Base-by-base conservation (phyloP, 2,797 vertebrate species). In the Sebastiscus tertius region DNA sequence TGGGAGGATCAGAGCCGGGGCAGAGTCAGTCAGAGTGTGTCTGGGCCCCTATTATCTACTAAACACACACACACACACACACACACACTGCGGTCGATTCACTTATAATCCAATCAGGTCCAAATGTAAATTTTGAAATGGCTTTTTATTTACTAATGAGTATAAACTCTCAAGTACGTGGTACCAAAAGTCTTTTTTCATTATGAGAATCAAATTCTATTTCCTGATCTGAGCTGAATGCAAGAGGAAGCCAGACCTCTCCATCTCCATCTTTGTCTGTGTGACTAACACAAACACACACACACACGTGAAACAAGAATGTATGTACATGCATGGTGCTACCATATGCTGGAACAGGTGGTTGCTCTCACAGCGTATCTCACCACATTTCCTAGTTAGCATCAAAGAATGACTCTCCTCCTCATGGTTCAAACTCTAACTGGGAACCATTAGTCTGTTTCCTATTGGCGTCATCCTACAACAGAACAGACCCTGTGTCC, bases 321-420 rank as follows among this genome's bases (percentile, higher is more conserved):
- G 12, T 27, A 58, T 27, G 42, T 24, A 8, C 29, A 63, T 75
- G 56, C 33, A 20, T 8, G 46, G 26, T 0, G 8, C 16, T 7
- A 29, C 60, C 83, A 85, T 89, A 88, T 88, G 88, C 78, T 64
- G 36, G 74, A 88, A 84, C 91, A 91, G 91, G 88, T 91, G 90
- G 75, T 84, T 80, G 59, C 31, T 72, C 68, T 88, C 79, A 59
- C 54, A 61, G 46, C 39, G 54, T 18, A 68, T 59, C 79, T 70
- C 26, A n/a, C 39, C 63, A 55, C 8, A 58, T 58, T 79, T 56
- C 63, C 74, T 62, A 66, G 71, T 91, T 83, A 84, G 65, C 66
- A 14, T 79, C 42, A 67, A 75, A 76, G 27, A 76, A 78, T 63
- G 24, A 8, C 12, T 82, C 26, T 27, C 10, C 27, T 39, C 22